Base-by-base conservation (phyloP, 2,113 vertebrate species). In the Barbus barbus region DNA sequence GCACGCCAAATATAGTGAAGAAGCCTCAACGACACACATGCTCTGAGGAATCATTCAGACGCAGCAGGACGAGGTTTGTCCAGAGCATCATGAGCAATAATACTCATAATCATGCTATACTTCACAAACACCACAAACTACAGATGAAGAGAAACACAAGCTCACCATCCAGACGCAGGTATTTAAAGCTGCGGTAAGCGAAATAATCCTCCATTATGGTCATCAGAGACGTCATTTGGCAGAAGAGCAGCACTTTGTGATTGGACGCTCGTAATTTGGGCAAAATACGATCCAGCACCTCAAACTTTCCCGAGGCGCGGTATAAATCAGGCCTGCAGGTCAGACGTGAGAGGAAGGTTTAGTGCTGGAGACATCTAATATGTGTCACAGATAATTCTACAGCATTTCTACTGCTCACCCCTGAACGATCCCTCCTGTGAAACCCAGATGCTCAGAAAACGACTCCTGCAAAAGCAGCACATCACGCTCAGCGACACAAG, bases 121-220 rank as follows among this genome's bases (percentile, higher is more conserved):
- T 33, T 20, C 18, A 8, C 16, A 36, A 69, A 33, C 28, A 20
- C 11, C 18, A 8, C 16, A 36, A 69, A 38, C 9, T 5, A 38
- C 33, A 69, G 65, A 69, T 4, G 9, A 22, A 22, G 65, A 69
- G 31, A 69, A 38, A 38, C 28, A 67, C 65, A 22, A 11, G 12
- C 97, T 95, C 91, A 99, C 98, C 97, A 0, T 99, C 98, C 79
- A 99, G 95, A 88, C 98, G 94, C 89, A 99, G 95, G 94, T 99
- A 99, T 89, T 98, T 98, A 90, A 98, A 99, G 87, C 94, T 97
- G 0, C 98, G 96, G 82, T 96, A 99, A 0, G 96, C 96, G 3
- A 99, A 99, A 79, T 99, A 99, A 65, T 99, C 98, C 81, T 99
- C 98, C 98, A 99, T 99, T 92, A 99, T 99, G 87, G 98, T 99